Evolutionary conservation across 1,140 invertebrate species (phyloP), one percentile per base, ranked within the genome.

Genomic region (Cydia splendana): DNA sequence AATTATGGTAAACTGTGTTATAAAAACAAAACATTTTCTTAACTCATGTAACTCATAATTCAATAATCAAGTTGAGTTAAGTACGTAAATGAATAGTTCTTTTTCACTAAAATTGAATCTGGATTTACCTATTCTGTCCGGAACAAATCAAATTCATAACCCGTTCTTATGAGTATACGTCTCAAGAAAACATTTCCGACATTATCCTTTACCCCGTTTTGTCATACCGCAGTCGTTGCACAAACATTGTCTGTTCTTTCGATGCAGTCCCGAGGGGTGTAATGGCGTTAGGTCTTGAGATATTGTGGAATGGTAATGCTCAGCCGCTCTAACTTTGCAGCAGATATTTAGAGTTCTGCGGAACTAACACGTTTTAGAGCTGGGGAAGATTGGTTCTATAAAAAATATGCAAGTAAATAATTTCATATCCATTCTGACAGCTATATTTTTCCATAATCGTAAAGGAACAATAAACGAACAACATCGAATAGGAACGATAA

Each of bases 241-340:
- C 85, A 88, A 86, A 90, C 86, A 87, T 80, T 85, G 81, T 84
- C 83, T 76, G 67, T 69, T 34, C 42, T 74, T 62, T 67, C 48
- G 76, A 62, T 75, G 74, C 74, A 65, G 30, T 38, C 53, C 51
- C 74, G 30, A 57, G 34, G 53, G 34, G 34, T 71, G 67, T 75
- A 53, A 53, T 75, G 28, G 45, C 51, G 45, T 75, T 75, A 79
- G 79, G 76, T 79, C 30, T 71, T 71, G 67, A 71, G 67, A 71
- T 75, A 53, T 51, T 51, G 45, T 75, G 45, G 20, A 48, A 51
- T 75, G 74, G 74, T 53, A 75, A 51, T 51, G 45, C 20, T 75
- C 24, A 51, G 45, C 51, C 15, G 20, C 74, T 75, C 45, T 57
- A 62, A 62, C 57, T 62, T 62, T 62, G 20, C 51, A 24, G 57